Percentiles rank a stretch among this genome's conserved stretches.
These are phyloP conservation scores for Melanostoma mellinum DNA, from an alignment of 2,888 invertebrate genomes.

Conservation along the genomic window DNA sequence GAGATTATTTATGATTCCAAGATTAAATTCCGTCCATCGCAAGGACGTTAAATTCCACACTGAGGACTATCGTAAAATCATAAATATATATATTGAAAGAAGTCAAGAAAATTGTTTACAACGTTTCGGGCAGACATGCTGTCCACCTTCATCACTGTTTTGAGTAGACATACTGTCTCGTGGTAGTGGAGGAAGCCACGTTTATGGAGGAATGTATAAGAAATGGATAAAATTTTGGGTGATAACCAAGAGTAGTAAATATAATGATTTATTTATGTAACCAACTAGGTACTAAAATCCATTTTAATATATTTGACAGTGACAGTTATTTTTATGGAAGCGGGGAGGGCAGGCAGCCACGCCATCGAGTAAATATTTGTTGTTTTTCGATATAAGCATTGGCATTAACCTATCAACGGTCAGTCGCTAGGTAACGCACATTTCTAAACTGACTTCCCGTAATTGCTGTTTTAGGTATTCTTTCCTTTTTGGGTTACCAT, in stretches of 20 bases:
- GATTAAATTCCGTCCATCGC: constrained; percentile 41
- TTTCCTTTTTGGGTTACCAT: constrained; percentile 4
- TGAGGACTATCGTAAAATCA: constrained; percentile 53
- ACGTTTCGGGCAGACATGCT: constrained; percentile 46
- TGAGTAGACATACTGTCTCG: constrained; percentile 56
- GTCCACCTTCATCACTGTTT: constrained; percentile 29
- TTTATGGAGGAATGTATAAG: neutral
- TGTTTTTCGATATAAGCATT: neutral
- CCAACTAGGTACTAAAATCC: neutral
- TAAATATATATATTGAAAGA: constrained; percentile 47
- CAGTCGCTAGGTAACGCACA: constrained; percentile 33
- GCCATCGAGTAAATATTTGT: constrained; percentile 19
- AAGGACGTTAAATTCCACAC: constrained; percentile 50
- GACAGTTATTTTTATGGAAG: neutral
- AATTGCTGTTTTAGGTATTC: constrained; percentile 9
- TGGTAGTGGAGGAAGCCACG: neutral
- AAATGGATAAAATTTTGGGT: neutral
- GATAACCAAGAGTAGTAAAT: neutral
- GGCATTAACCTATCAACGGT: constrained; percentile 1
- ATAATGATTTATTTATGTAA: neutral
- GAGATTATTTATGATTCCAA: constrained; percentile 62
- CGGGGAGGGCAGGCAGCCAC: neutral
- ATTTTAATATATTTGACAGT: neutral
- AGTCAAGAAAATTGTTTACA: constrained; percentile 38
- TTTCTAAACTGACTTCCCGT: constrained; percentile 8